A percentile compares a stretch with the other conserved stretches of the same genome.
Conservation (phyloP, 2,113 vertebrate genomes). For the Bucco capensis region DNA sequence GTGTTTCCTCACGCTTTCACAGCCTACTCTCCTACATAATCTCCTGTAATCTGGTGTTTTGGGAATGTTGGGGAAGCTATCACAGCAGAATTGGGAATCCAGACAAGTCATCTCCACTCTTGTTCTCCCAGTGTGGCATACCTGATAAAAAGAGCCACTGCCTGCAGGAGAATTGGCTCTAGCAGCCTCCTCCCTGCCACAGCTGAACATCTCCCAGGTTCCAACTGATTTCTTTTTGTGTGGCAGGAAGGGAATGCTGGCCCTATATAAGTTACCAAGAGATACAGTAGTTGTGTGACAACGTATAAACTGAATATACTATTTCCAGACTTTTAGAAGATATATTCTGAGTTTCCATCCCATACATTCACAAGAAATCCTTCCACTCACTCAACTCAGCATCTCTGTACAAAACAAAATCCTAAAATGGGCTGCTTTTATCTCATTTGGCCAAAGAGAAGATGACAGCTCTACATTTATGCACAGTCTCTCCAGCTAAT, state of each 20-base stretch:
- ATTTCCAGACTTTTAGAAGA: neutral
- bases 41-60: neutral
- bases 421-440: neutral
- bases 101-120: neutral
- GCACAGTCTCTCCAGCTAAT: neutral
- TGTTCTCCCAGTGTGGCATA: neutral
- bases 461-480: too few species aligned
- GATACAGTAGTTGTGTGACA: neutral
- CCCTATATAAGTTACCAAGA: neutral
- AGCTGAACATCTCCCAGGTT: neutral
- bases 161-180: neutral
- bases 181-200: neutral
- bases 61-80: accelerated
- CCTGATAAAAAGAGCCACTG: too few species aligned
- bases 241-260: neutral
- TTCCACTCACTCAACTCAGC: neutral
- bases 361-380: neutral
- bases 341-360: neutral
- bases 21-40: neutral
- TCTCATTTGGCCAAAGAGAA: neutral
- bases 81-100: accelerated
- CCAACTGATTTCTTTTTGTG: neutral
- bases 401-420: neutral
- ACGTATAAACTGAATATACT: neutral
- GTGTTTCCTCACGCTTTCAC: neutral